Conservation (phyloP, 2,888 invertebrate genomes). For the Tupiocoris notatus region DNA sequence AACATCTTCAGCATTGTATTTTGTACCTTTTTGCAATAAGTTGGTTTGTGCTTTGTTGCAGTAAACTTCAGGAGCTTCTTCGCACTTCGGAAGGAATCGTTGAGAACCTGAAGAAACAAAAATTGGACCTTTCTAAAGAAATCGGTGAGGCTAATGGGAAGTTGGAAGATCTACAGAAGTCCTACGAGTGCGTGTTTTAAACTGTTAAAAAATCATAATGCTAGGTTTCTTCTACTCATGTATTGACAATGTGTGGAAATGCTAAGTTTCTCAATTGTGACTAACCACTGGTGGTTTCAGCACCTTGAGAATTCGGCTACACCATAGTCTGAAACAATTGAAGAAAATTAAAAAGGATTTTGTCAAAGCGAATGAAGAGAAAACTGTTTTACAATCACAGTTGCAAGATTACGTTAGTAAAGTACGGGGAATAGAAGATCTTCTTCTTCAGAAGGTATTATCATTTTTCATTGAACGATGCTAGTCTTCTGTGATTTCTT, state of each 20-base stretch:
- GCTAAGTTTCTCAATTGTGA: too few species aligned
- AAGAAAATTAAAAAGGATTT: slow-evolving; percentile 8
- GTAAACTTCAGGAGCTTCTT: slow-evolving; percentile 22
- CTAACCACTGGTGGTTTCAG: too few species aligned
- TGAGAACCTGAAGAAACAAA: slow-evolving; percentile 9
- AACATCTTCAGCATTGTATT: too few species aligned
- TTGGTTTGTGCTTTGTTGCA: too few species aligned
- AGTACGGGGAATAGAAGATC: slow-evolving; percentile 25
- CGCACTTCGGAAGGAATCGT: slow-evolving; percentile 14
- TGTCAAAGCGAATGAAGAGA: slow-evolving; percentile 18
- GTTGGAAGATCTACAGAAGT: neutral
- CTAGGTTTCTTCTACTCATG: neutral
- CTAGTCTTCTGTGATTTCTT: too few species aligned
- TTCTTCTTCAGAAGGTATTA: slow-evolving; percentile 29
- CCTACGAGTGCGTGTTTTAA: slow-evolving; percentile 10
- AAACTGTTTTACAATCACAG: slow-evolving; percentile 18
- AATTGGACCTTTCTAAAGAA: slow-evolving; percentile 1
- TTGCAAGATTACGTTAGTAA: slow-evolving; percentile 26
- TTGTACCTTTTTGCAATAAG: too few species aligned
- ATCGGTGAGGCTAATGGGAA: neutral
- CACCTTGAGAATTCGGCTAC: neutral
- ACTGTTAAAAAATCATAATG: neutral
- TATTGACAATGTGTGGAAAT: too few species aligned
- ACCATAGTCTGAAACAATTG: neutral
- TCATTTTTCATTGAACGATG: neutral